Base-by-base conservation (phyloP, 2,888 invertebrate genomes). In the Anaspis maculata region DNA sequence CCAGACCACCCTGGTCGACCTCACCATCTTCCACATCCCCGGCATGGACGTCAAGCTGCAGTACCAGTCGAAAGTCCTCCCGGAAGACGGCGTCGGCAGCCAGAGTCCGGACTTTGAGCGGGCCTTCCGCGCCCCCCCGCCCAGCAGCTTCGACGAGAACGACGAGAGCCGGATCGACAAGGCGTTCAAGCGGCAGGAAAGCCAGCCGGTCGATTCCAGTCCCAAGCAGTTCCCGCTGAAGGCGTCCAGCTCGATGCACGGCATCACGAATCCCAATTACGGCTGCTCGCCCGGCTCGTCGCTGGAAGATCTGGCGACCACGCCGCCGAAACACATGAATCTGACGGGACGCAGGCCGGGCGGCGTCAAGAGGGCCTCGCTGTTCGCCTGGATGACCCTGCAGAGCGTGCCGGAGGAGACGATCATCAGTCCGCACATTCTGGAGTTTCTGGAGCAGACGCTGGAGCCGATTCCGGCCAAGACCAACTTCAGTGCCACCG, bases 401-500 rank as follows among this genome's bases (percentile, higher is more conserved):
- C 94, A 97, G 67, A 91, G 92, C 56, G 90, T 97, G 51, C 96
- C 97, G 0, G 94, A 91, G 61, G 96, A 97, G 68, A 97, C 97
- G 14, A 84, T 96, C 48, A 91, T 98, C 57, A 94, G 91, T 48
- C 97, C 98, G 0, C 92, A 94, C 55, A 88, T 98, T 49, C 72
- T 98, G 32, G 94, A 96, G 66, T 98, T 97, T 66, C 66, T 98
- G 45, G 97, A 98, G 60, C 96, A 96, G 67, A 94, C 95, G 0
- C 66, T 97, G 21, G 96, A 97, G 56, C 95, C 96, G 0, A 88
- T 97, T 56, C 94, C 95, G 0, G 50, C 59, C 0, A 67, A 67
- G 43, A 59, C 56, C 3, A 51, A 45, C 27, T 59, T 56, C 34
- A 50, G 47, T 37, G 47, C 55, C 3, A 48, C 49, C 19, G 54